phyloP scores from a whole-genome alignment of 1,140 invertebrate genomes.

The Oryzaephilus surinamensis region DNA sequence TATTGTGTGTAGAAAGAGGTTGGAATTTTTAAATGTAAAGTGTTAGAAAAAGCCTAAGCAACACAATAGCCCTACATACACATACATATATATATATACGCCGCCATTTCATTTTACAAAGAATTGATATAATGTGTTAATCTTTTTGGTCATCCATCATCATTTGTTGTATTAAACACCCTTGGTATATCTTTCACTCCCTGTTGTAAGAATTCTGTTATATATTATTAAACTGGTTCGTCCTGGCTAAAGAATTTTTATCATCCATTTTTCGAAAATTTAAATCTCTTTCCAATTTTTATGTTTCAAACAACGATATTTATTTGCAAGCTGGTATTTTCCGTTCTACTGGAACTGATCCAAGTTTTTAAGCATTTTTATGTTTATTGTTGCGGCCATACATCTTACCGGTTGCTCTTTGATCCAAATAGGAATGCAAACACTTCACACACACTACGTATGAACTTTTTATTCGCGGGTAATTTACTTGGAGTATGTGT shows the following conservation, averaged over 20 bases:
- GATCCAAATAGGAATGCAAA: slow-evolving; percentile 20
- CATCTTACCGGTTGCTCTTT: slow-evolving; percentile 18
- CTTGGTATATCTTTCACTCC: slow-evolving; percentile 13
- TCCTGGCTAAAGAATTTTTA: too few species aligned
- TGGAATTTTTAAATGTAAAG: slow-evolving; percentile 1
- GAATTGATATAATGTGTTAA: slow-evolving; percentile 18
- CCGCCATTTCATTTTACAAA: too few species aligned
- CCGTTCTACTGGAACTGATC: slow-evolving; percentile 14
- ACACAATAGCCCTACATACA: too few species aligned
- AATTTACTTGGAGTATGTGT: slow-evolving; percentile 23
- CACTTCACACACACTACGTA: slow-evolving; percentile 19
- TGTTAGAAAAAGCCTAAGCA: too few species aligned
- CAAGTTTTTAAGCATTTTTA: slow-evolving; percentile 19
- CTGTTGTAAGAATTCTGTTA: slow-evolving; percentile 14
- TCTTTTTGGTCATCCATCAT: slow-evolving; percentile 17
- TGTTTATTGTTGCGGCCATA: slow-evolving; percentile 14
- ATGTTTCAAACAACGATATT: too few species aligned
- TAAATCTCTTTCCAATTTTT: too few species aligned
- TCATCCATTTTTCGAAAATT: too few species aligned
- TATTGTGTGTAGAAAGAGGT: slow-evolving; percentile 3
- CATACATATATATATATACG: too few species aligned
- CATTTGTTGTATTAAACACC: slow-evolving; percentile 20
- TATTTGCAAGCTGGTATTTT: too few species aligned
- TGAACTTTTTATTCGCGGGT: slow-evolving; percentile 22
- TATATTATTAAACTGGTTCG: too few species aligned